Conservation (phyloP, 2,113 vertebrate species). For the Charina bottae region DNA sequence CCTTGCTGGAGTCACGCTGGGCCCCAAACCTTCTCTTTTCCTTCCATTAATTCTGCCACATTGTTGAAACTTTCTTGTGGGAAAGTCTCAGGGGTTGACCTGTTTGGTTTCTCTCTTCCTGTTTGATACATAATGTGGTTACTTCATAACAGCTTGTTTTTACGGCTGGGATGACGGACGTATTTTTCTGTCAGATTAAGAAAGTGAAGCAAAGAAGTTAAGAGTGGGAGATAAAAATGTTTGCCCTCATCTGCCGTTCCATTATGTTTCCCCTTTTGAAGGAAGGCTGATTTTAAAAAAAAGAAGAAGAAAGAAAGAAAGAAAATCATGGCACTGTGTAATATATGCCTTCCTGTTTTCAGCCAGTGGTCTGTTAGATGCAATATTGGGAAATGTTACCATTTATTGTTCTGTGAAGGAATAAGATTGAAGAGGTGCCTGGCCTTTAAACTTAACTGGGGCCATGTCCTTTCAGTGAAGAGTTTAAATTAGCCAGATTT, state of each 20-base stretch:
- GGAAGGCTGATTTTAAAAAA: conserved; percentile 57
- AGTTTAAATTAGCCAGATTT: neutral
- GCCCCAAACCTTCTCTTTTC: neutral
- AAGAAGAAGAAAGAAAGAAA: neutral
- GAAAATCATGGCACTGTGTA: conserved; percentile 71
- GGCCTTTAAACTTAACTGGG: conserved; percentile 25
- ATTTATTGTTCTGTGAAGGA: conserved; percentile 56
- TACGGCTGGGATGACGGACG: conserved; percentile 67
- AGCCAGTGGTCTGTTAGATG: conserved; percentile 70
- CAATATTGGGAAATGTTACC: conserved; percentile 64
- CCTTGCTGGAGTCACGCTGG: neutral
- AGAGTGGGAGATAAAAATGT: conserved; percentile 44
- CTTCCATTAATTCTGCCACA: conserved; percentile 45
- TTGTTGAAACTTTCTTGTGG: conserved; percentile 63
- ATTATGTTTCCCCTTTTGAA: conserved; percentile 79
- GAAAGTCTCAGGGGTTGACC: conserved; percentile 73
- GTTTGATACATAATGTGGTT: conserved; percentile 79
- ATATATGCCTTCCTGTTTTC: conserved; percentile 82
- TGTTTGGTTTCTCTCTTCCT: conserved; percentile 81
- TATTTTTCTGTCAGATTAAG: conserved; percentile 81
- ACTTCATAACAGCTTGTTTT: conserved; percentile 79
- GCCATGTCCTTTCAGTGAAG: neutral
- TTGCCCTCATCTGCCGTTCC: conserved; percentile 78
- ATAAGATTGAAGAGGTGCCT: conserved; percentile 38
- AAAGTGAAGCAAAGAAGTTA: neutral